Conservation (phyloP, 2,888 invertebrate species). For the Hydraecia micacea region DNA sequence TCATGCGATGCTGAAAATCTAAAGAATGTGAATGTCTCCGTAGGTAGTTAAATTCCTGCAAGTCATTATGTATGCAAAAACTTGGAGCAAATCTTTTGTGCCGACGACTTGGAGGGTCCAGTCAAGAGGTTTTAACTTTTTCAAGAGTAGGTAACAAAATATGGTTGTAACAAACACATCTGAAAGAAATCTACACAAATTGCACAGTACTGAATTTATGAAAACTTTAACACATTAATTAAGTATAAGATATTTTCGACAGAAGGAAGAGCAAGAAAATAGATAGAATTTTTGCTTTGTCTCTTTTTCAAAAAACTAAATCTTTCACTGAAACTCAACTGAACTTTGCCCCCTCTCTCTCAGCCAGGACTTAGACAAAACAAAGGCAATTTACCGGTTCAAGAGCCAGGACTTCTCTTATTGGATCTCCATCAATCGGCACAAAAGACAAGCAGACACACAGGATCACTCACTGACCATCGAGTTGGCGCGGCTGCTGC, state of each 20-base stretch:
- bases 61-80: constrained; percentile 65
- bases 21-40: constrained; percentile 19
- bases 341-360: constrained; percentile 45
- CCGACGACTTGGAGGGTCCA: constrained; percentile 62
- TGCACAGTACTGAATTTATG: constrained; percentile 18
- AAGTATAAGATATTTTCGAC: too few species aligned
- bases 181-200: constrained; percentile 18
- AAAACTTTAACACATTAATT: constrained; percentile 5
- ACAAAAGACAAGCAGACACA: constrained; percentile 64
- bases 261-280: background rate
- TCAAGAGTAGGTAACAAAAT: constrained; percentile 17
- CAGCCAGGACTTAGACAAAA: constrained; percentile 50
- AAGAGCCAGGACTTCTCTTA: constrained; percentile 49
- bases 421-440: constrained; percentile 55
- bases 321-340: constrained; percentile 45
- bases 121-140: constrained; percentile 25
- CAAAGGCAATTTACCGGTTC: constrained; percentile 49
- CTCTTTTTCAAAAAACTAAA: constrained; percentile 22
- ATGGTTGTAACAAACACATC: background rate
- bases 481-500: constrained; percentile 85
- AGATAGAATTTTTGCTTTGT: background rate
- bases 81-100: constrained; percentile 55
- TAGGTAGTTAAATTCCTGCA: constrained; percentile 52
- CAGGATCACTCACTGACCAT: constrained; percentile 84
- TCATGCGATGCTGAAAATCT: constrained; percentile 17